phyloP scores from a whole-genome alignment of 1,140 invertebrate species.

The Pissodes strobi region DNA sequence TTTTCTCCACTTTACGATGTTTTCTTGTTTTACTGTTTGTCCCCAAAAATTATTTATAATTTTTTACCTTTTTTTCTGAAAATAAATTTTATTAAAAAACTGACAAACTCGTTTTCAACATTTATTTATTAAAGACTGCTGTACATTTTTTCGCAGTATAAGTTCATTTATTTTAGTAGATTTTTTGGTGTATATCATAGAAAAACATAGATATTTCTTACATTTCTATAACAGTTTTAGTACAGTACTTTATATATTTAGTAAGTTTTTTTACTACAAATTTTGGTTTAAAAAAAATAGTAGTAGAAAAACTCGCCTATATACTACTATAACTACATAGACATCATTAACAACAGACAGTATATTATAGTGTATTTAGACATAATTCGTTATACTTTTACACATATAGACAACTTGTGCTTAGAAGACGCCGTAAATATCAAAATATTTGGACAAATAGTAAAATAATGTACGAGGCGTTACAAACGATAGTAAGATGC shows the following conservation, averaged over 20 bases:
- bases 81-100: too few relatives aligned
- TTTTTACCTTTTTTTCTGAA: too few relatives aligned
- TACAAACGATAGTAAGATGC: too few relatives aligned
- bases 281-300: neutral
- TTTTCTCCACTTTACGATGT: too few relatives aligned
- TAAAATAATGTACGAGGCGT: too few relatives aligned
- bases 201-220: slow-evolving; percentile 5
- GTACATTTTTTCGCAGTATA: neutral
- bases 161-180: neutral
- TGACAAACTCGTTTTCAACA: slow-evolving; percentile 3
- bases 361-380: neutral
- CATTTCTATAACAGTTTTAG: neutral
- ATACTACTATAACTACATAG: neutral
- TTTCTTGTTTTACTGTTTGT: too few relatives aligned
- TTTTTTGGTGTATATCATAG: slow-evolving; percentile 3
- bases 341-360: neutral
- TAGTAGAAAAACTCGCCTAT: neutral
- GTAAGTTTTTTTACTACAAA: neutral
- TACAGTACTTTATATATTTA: too few relatives aligned
- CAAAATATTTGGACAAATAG: too few relatives aligned
- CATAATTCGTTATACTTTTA: neutral
- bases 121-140: slow-evolving; percentile 4
- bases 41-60: too few relatives aligned
- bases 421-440: too few relatives aligned
- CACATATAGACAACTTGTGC: too few relatives aligned